Evolutionary conservation across 2,113 vertebrate species (phyloP).

Genomic region (Corapipo altera): DNA sequence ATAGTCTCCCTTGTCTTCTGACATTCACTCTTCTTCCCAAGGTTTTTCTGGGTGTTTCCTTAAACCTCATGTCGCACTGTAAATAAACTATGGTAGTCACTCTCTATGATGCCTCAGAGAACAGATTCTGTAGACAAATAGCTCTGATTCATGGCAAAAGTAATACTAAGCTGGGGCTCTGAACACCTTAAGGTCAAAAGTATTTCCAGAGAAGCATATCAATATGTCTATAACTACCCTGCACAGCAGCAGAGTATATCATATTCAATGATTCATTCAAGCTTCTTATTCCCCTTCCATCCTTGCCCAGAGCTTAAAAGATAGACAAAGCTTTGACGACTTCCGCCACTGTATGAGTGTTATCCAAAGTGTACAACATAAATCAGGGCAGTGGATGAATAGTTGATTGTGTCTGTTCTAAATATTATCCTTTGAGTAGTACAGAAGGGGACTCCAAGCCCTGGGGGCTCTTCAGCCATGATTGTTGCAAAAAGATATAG

Average conservation of each 20-base stretch:
- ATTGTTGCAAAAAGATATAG: neutral
- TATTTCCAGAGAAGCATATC: neutral
- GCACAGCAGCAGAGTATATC: neutral
- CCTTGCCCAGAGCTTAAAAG: neutral
- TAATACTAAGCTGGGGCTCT: neutral
- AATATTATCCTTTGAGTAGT: conserved; percentile 60
- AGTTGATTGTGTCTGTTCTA: neutral
- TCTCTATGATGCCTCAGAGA: neutral
- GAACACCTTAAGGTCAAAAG: neutral
- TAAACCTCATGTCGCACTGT: neutral
- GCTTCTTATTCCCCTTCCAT: neutral
- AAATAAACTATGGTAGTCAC: neutral
- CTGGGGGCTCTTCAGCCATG: neutral
- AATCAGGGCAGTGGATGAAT: conserved; percentile 12
- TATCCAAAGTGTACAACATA: conserved; percentile 10
- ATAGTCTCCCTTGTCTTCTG: neutral
- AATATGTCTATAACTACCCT: neutral
- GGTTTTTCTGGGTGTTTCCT: neutral
- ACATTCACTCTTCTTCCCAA: neutral
- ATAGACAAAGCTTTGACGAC: neutral
- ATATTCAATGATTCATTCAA: neutral
- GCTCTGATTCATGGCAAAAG: neutral
- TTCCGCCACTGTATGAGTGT: neutral
- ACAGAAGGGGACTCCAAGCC: neutral
- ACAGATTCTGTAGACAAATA: neutral